phyloP scores from a whole-genome alignment of 2,888 invertebrate genomes.

The Conistra vaccinii region DNA sequence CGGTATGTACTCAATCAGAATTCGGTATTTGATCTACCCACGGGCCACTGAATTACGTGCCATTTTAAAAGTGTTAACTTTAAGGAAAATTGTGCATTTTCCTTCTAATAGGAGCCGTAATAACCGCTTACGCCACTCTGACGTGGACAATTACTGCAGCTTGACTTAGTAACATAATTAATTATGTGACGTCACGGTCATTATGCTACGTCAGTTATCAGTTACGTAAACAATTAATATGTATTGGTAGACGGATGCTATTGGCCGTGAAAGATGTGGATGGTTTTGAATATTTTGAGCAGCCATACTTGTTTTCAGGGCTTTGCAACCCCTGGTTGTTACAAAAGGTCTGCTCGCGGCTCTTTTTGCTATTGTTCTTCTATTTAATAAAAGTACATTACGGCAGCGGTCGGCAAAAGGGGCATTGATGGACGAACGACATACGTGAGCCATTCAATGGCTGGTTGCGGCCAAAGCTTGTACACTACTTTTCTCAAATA shows the following conservation, averaged over 20 bases:
- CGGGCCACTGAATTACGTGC: background rate
- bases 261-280: slow-evolving; percentile 10
- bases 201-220: slow-evolving; percentile 11
- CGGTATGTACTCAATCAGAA: background rate
- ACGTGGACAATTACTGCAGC: slow-evolving; percentile 15
- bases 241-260: slow-evolving; percentile 1
- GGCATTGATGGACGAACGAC: too few relatives aligned
- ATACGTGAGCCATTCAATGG: too few relatives aligned
- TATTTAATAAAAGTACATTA: too few relatives aligned
- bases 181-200: slow-evolving; percentile 23
- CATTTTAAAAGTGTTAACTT: slow-evolving; percentile 2
- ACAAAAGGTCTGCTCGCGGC: too few relatives aligned
- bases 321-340: too few relatives aligned
- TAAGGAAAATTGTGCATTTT: slow-evolving; percentile 31
- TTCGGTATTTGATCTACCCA: background rate
- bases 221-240: slow-evolving; percentile 32
- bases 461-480: too few relatives aligned
- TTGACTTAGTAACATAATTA: slow-evolving; percentile 24
- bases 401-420: too few relatives aligned
- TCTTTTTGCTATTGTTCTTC: too few relatives aligned
- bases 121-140: slow-evolving; percentile 12
- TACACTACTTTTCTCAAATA: too few relatives aligned
- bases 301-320: background rate
- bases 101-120: slow-evolving; percentile 3
- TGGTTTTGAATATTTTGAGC: background rate